Evolutionary conservation across 2,113 vertebrate genomes (phyloP), one percentile per base, ranked within the genome.

Genomic region (Thunnus maccoyii): DNA sequence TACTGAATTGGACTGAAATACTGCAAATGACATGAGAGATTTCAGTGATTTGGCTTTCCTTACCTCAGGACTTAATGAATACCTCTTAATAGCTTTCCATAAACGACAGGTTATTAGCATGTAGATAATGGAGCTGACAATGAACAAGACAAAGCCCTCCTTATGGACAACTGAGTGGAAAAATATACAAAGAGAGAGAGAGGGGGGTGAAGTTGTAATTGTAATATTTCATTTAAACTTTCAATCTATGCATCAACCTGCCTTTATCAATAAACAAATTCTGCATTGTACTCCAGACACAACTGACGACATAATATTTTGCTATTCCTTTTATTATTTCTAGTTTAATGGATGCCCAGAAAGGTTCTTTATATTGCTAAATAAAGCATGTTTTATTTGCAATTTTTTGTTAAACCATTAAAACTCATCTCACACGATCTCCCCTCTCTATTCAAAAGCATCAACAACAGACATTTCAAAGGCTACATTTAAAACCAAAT

Each of bases 71-170:
- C 47, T 91, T 67, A 91, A 66, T 25, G 92, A 92, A 70, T 85
- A 89, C 51, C 72, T 90, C 44, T 91, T 94, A 36, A 94, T 91
- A 44, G 83, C 25, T 41, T 87, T 92, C 92, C 93, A 94, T 58
- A 94, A 75, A 54, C 81, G 85, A 66, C 92, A 94, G 58, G 92
- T 94, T 76, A 90, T 92, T 69, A 83, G 18, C 92, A 94, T 94
- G 85, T 94, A 68, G 82, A 91, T 67, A 2, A 94, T 18, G 11
- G 93, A 92, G 64, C 93, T 91, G 81, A 91, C 10, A 10, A 93
- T 81, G 80, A 94, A 94, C 47, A 94, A 85, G 64, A 94, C 80
- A 72, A 94, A 94, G 20, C 93, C 93, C 65, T 90, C 92, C 68
- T 92, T 92, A 62, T 94, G 93, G 22, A 94, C 88, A 78, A 92